phyloP scores from a whole-genome alignment of 2,797 vertebrate genomes.

The Enteromius argenteus region DNA sequence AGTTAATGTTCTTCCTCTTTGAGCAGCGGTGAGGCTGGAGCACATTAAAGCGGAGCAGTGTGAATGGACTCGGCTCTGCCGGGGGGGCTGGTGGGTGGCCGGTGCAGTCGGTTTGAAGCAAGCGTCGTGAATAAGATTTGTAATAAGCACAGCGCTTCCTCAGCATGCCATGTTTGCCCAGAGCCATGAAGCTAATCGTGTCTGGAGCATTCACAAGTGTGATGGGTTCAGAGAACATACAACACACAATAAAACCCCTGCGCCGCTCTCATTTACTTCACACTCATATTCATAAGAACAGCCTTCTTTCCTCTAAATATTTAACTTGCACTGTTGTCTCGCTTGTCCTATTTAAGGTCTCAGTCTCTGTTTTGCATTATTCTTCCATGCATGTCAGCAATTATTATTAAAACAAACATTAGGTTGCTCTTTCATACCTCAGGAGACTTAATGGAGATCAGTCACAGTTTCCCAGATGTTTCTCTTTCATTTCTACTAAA shows the following conservation, averaged over 20 bases:
- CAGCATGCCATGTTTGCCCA: constrained; percentile 59
- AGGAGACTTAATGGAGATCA: background rate
- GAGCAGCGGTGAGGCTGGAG: constrained; percentile 52
- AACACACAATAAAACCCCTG: background rate
- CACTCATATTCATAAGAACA: background rate
- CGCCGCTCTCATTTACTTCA: background rate
- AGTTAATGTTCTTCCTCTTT: constrained; percentile 60
- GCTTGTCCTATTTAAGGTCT: background rate
- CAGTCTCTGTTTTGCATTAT: background rate
- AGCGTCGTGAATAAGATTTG: constrained; percentile 21
- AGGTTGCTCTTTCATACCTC: background rate
- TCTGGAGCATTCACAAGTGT: constrained; percentile 49
- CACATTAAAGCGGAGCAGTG: constrained; percentile 51
- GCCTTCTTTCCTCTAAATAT: background rate
- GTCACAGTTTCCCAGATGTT: background rate
- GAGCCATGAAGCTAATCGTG: constrained; percentile 59
- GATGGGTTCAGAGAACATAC: constrained; percentile 25
- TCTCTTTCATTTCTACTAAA: background rate
- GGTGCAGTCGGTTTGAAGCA: background rate
- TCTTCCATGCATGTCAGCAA: background rate
- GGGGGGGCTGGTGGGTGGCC: constrained; percentile 27
- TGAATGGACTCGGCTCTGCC: constrained; percentile 50
- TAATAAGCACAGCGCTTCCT: constrained; percentile 58
- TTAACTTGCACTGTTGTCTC: background rate
- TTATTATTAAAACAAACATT: background rate